Evolutionary conservation across 2,888 invertebrate genomes (phyloP).

Genomic region (Platyscelio sp.): DNA sequence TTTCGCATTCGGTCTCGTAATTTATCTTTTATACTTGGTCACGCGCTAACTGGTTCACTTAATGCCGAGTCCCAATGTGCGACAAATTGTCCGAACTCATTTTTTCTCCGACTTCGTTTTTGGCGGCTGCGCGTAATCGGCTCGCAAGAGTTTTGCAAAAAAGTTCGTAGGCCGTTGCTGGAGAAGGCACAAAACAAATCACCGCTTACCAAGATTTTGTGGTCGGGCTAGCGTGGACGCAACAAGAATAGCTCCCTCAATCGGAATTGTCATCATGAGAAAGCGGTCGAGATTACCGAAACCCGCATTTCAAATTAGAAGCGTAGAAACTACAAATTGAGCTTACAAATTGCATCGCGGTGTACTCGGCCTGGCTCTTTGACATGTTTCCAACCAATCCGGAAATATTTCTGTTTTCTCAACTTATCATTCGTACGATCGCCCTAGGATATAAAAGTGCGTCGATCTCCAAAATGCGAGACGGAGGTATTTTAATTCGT

Average conservation of each 20-base stretch:
- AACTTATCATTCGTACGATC: no score
- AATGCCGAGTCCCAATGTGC: conserved; percentile 1
- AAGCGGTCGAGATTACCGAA: conserved; percentile 81
- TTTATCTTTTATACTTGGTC: conserved; percentile 44
- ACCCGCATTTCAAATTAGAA: conserved; percentile 83
- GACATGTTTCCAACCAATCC: conserved; percentile 68
- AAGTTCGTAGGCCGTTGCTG: conserved; percentile 20
- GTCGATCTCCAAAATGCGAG: no score
- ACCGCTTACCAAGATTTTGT: conserved; percentile 79
- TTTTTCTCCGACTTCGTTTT: no score
- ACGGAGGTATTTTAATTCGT: neutral
- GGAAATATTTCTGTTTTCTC: conserved; percentile 65
- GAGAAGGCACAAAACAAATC: conserved; percentile 54
- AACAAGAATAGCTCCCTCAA: conserved; percentile 69
- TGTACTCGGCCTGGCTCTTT: conserved; percentile 70
- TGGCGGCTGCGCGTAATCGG: no score
- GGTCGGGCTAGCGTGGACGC: conserved; percentile 73
- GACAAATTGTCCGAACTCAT: conserved; percentile 10
- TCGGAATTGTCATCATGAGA: conserved; percentile 81
- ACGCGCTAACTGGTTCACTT: conserved; percentile 55
- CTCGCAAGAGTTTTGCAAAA: no score
- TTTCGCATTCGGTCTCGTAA: conserved; percentile 49
- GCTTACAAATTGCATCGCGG: conserved; percentile 80
- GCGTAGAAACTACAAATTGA: conserved; percentile 81
- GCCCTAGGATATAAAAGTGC: no score